Evolutionary conservation across 1,140 invertebrate species (phyloP), one percentile per base, ranked within the genome.

Genomic region (Pissodes strobi): DNA sequence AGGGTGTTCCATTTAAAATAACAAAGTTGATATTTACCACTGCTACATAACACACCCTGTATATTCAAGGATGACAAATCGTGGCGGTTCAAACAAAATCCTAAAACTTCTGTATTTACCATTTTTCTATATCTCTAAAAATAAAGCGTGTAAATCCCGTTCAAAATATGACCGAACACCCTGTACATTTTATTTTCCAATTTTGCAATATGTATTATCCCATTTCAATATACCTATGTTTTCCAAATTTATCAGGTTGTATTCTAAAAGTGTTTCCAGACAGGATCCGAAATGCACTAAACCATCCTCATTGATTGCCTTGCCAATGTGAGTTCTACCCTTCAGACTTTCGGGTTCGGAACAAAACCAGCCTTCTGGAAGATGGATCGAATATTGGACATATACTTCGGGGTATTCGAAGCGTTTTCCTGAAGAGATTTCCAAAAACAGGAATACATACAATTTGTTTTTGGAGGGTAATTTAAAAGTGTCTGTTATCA

Each of bases 371-470:
- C 65, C 43, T 13, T 70, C 52, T 8, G 73, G 72, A 27, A 76
- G 59, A 65, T 74, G 68, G 8, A 76, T 61, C 12, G 57, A 68
- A 52, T 76, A 76, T 45, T 72, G 66, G 2, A 76, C 67, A 48
- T 69, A 73, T 5, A 75, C 41, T 13, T 72, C 37, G 22, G 67
- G 30, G 60, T 76, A 70, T 56, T 76, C 74, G 48, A 75, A 75
- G 30, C 60, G 12, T 52, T 59, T 65, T 10, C 62, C 74, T 17
- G 67, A 64, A 18, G 60, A 45, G 12, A 76, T 72, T 55, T 76
- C 74, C 30, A 75, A 58, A 51, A 74, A 76, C n/a, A 76, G 23
- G 55, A 66, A 67, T 9, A 73, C 63, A 25, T 53, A 34, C 5
- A 75, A 23, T 61, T 72, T 69, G 27, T 73, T 71, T 55, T 67